Evolutionary conservation across 2,888 invertebrate species (phyloP), one percentile per base, ranked within the genome.

Genomic region (Ypsolopha scabrella): DNA sequence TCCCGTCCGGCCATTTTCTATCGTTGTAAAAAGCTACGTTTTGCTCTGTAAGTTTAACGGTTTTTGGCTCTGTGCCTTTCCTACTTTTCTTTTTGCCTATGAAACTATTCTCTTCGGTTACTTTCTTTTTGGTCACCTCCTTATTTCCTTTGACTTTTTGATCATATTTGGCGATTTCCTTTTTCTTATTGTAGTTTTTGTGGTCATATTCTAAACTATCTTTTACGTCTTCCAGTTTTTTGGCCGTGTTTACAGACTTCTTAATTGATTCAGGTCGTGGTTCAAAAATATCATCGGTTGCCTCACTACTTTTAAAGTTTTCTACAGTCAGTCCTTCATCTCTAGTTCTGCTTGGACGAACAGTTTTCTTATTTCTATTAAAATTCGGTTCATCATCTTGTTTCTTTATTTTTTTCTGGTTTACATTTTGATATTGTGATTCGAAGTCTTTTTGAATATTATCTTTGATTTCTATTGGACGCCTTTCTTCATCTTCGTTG

Each of bases 11-110:
- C 85, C 85, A 86, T 39, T 58, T 66, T 7, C 85, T 64, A 4
- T 82, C 80, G 0, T 58, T 53, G 33, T 86, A 86, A 39, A 82
- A 86, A 11, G 81, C 82, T 9, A 60, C 56, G n/a, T 76, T 86
- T 0, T 56, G 48, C 36, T 72, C 71, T 0, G 70, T 62, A 0
- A 86, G 50, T 1, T 52, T 10, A 1, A 82, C 68, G 0, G 65
- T 70, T 7, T 52, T 55, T 0, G 72, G 75, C 0, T 46, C 1
- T 7, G 6, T 13, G 24, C n/a, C 37, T 13, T 1, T 13, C 34
- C 24, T 11, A 11, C 6, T 11, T 38, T 1, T 8, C 24, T 43
- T 24, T 44, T 13, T 6, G 9, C 24, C 8, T 44, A n/a, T 38
- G 13, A 10, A 24, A 47, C 36, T 37, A 4, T 47, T 34, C 6